Percentiles rank a stretch among this genome's conserved stretches.
Evolutionary conservation across 2,888 invertebrate genomes (phyloP).

Genomic region (Zygaena filipendulae): DNA sequence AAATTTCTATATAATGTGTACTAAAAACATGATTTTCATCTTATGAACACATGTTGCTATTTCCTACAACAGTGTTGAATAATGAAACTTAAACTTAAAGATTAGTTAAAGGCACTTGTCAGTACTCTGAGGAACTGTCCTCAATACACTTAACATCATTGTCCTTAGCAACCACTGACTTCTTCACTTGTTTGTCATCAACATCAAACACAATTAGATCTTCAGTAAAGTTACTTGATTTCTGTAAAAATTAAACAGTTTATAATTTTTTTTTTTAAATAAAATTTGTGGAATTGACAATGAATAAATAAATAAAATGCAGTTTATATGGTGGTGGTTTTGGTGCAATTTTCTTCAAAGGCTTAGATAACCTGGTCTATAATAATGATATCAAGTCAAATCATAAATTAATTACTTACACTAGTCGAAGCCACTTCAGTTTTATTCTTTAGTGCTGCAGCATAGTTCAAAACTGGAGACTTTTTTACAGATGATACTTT

Average conservation of each 20-base stretch:
- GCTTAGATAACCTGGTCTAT: too few relatives aligned
- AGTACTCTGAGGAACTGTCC: slow-evolving; percentile 58
- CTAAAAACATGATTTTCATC: too few relatives aligned
- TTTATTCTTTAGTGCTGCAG: slow-evolving; percentile 40
- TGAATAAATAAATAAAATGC: too few relatives aligned
- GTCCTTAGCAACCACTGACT: slow-evolving; percentile 36
- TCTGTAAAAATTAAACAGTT: slow-evolving; percentile 32
- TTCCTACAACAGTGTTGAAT: too few relatives aligned
- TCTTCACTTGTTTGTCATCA: slow-evolving; percentile 40
- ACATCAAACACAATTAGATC: slow-evolving; percentile 56
- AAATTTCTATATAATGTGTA: too few relatives aligned
- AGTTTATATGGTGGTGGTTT: too few relatives aligned
- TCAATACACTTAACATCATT: slow-evolving; percentile 34
- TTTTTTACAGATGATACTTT: slow-evolving; percentile 25
- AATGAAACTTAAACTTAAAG: too few relatives aligned
- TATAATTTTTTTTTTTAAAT: slow-evolving; percentile 2
- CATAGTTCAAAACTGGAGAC: slow-evolving; percentile 40
- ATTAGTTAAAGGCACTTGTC: slow-evolving; percentile 56
- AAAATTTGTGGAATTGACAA: too few relatives aligned
- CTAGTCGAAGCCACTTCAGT: slow-evolving; percentile 36
- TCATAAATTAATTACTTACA: too few relatives aligned
- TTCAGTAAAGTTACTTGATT: slow-evolving; percentile 31
- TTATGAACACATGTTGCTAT: too few relatives aligned
- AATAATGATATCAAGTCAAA: too few relatives aligned
- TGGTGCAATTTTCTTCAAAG: too few relatives aligned